These are phyloP conservation scores for Aplocera efformata DNA, from an alignment of 2,888 invertebrate genomes.

Conservation along the genomic window DNA sequence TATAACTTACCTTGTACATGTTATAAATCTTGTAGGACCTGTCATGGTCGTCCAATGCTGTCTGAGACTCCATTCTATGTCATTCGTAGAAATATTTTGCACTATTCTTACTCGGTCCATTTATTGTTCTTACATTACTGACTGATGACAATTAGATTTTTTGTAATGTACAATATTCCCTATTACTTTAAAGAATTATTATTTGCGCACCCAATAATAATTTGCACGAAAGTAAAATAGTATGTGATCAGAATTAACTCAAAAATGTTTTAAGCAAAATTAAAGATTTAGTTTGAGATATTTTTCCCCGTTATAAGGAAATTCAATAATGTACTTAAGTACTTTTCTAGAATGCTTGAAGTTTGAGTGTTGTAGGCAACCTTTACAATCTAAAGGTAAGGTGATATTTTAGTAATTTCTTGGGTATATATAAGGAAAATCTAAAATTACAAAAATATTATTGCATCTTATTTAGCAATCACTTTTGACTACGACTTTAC, in stretches of 20 bases:
- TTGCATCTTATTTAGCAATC: slow-evolving; percentile 21
- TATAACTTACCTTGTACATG: slow-evolving; percentile 67
- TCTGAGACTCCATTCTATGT: slow-evolving; percentile 63
- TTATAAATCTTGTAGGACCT: slow-evolving; percentile 67
- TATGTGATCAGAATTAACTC: too few species aligned
- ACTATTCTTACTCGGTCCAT: slow-evolving; percentile 56
- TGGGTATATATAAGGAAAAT: too few species aligned
- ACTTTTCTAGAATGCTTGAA: too few species aligned
- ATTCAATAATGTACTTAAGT: too few species aligned
- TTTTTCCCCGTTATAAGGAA: too few species aligned
- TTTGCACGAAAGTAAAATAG: too few species aligned
- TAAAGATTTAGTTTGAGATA: too few species aligned
- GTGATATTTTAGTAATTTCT: not conserved
- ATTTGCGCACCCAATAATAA: too few species aligned
- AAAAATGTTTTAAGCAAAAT: too few species aligned
- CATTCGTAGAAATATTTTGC: slow-evolving; percentile 44
- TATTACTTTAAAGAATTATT: not conserved
- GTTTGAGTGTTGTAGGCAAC: too few species aligned
- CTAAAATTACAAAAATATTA: too few species aligned
- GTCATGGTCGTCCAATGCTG: slow-evolving; percentile 58
- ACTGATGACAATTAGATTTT: not conserved
- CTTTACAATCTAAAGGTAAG: too few species aligned
- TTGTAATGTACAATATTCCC: not conserved
- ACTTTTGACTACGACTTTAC: slow-evolving; percentile 35
- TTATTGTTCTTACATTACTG: slow-evolving; percentile 29